A percentile compares a stretch with the other conserved stretches of the same genome.
These are phyloP conservation scores for Molossus molossus DNA, from an alignment of 2,797 vertebrate species.

Conservation along the genomic window DNA sequence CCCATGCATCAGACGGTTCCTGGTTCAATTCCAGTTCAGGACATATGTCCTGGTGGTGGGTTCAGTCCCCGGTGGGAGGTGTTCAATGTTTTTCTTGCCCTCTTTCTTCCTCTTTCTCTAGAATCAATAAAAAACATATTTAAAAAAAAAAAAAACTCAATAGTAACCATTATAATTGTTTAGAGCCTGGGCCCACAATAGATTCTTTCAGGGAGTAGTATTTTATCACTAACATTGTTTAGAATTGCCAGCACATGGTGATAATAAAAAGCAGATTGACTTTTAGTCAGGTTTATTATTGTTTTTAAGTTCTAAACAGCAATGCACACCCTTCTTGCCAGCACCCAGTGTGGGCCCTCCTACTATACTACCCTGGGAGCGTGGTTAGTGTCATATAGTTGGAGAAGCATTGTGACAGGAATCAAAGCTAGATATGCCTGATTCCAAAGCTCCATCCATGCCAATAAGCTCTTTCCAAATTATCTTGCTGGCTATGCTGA, in stretches of 20 bases:
- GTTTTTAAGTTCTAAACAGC: slow-evolving; percentile 73
- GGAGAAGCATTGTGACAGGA: slow-evolving; percentile 57
- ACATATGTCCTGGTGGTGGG: too few species aligned
- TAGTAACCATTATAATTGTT: slow-evolving; percentile 32
- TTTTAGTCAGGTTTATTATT: slow-evolving; percentile 65
- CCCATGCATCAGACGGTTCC: too few species aligned
- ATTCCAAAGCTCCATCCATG: slow-evolving; percentile 22
- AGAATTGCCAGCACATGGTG: slow-evolving; percentile 60
- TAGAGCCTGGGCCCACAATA: slow-evolving; percentile 65
- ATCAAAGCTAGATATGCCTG: slow-evolving; percentile 63
- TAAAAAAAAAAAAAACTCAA: background rate
- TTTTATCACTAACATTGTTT: slow-evolving; percentile 74
- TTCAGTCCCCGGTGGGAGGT: too few species aligned
- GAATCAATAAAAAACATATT: too few species aligned
- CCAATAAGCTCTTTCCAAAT: slow-evolving; percentile 38
- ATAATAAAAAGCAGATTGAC: slow-evolving; percentile 77
- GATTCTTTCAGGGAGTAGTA: slow-evolving; percentile 27
- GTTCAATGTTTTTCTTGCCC: too few species aligned
- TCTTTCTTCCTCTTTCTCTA: too few species aligned
- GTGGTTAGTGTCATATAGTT: slow-evolving; percentile 61
- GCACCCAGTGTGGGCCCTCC: background rate
- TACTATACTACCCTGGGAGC: background rate
- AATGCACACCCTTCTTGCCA: slow-evolving; percentile 44
- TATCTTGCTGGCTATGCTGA: slow-evolving; percentile 16
- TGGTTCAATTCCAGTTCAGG: too few species aligned